Base-by-base conservation (phyloP, 2,888 invertebrate genomes). In the Gandaritis pyraliata region DNA sequence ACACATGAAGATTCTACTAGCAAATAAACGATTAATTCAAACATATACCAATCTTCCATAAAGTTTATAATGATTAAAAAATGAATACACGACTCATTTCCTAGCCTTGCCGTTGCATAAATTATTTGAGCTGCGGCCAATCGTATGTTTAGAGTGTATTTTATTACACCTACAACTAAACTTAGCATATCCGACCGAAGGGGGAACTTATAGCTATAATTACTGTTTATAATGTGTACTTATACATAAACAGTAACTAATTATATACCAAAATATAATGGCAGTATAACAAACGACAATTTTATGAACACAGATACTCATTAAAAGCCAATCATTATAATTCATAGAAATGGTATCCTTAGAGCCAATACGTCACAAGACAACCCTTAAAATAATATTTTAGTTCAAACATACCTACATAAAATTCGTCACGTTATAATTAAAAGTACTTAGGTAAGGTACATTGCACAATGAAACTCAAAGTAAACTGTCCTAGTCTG, bases 331-430 rank as follows among this genome's bases (percentile, higher is more conserved):
- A 33, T 33, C 3, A 33, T 33, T 4, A 29, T 29, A 4, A 29
- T 4, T 29, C 29, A 2, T 4, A 29, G 2, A 29, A 29, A 29
- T 29, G 6, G 15, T 36, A 50, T 49, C 30, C 39, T 50, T 43
- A 60, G 54, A 55, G 54, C 59, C 49, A 45, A 55, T 41, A 8
- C 18, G 33, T 56, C 61, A n/a, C n/a, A n/a, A n/a, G n/a, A 51
- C 54, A 56, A 55, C 51, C 55, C 55, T 33, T 51, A 51, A 6
- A 29, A 29, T 29, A 29, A 29, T 29, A 29, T 29, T 29, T 4
- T 29, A 29, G 6, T 29, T 29, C n/a, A n/a, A n/a, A n/a, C n/a
- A n/a, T n/a, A n/a, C n/a, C n/a, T n/a, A n/a, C n/a, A n/a, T n/a
- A n/a, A n/a, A n/a, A n/a, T n/a, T n/a, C n/a, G n/a, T n/a, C n/a